Base-by-base conservation (phyloP, 1,140 invertebrate species). In the Eumeta japonica region DNA sequence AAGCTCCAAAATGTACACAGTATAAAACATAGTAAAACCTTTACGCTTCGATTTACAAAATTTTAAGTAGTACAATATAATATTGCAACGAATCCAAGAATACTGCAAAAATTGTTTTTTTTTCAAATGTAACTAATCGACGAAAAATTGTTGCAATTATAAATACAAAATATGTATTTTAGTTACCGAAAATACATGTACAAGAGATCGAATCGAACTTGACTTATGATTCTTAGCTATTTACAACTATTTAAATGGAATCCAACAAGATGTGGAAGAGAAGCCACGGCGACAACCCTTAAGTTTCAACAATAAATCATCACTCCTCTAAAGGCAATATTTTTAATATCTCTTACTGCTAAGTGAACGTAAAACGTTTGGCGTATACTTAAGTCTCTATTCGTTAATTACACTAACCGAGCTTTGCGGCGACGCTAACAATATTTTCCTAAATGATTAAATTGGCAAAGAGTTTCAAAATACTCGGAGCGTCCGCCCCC, bases 391-490 rank as follows among this genome's bases (percentile, higher is more conserved):
- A 74, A 62, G 55, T 74, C 53, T 60, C 68, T 74, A 73, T 40
- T 61, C 57, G 57, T 62, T 57, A 65, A 71, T 74, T 74, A 74
- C 63, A 63, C 70, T 74, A 74, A 70, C 65, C 65, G 64, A 59
- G 55, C 62, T 66, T 61, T 64, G 65, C 70, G 66, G 65, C 64
- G 60, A 58, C 55, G 63, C 65, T 74, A 74, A 71, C 63, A 58
- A 58, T 53, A 45, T 53, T 68, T 68, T 70, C 57, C 70, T 74
- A 74, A 71, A 64, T 71, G 70, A 65, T 71, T 68, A 70, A 71
- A 71, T 74, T 74, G 70, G 70, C 70, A 74, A 74, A 74, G 70
- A 71, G 65, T 70, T 74, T 73, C 62, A 57, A 74, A 74, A 70
- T 67, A 71, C 68, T 74, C 68, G 68, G 52, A n/a, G 20, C 39